Evolutionary conservation across 2,797 vertebrate species (phyloP), one percentile per base, ranked within the genome.

Genomic region (Chloroceryle amazona): DNA sequence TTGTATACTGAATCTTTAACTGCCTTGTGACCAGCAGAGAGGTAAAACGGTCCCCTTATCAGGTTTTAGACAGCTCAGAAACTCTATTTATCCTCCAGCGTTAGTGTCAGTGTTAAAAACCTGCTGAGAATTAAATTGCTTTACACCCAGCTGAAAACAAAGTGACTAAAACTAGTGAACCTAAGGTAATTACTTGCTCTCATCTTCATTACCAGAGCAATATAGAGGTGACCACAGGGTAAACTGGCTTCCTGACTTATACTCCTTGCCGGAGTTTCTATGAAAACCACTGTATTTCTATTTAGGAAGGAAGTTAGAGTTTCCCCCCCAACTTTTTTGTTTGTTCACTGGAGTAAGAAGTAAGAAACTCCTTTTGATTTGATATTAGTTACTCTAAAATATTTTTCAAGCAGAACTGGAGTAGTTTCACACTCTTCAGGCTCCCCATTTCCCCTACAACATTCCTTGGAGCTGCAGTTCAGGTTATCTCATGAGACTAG

Each of bases 191-290:
- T 55, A 61, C 42, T 62, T 89, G 7, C 15, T 41, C 29, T 84
- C 15, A 10, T 66, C 35, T 91, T 82, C 67, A 49, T 66, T 93
- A 46, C 7, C 23, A 39, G 23, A 66, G 18, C 46, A 31, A 41
- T 52, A 29, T 1, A 57, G 66, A 60, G 60, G 33, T 20, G 33
- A 44, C 9, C 0, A 0, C n/a, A 58, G 33, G 14, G 39, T 39
- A 66, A 87, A 89, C 2, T 3, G 5, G 46, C 66, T 11, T 58
- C 23, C 65, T 66, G 17, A 21, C 35, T 82, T 49, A 9, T 5
- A 51, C 6, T 51, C 5, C 4, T 70, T 66, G 25, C 35, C 63
- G 73, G 71, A 62, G 47, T 85, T 62, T 88, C 60, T 76, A 1
- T 51, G 21, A 70, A 91, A 94, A 31, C 0, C 13, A 20, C 7